phyloP scores from a whole-genome alignment of 2,113 vertebrate species.

The Calonectris borealis region DNA sequence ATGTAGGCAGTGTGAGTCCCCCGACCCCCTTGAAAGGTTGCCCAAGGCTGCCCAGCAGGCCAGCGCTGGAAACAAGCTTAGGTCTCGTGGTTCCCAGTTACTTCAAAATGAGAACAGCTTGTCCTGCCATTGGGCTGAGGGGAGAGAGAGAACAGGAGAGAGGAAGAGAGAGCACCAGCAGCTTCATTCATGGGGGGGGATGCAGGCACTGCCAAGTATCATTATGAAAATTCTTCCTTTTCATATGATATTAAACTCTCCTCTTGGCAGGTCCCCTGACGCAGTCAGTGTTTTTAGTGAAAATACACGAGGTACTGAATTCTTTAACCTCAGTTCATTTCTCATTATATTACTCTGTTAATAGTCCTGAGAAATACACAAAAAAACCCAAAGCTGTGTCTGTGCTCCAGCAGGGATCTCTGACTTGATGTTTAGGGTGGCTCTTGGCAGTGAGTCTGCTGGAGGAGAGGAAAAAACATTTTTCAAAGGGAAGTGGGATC shows the following conservation, averaged over 20 bases:
- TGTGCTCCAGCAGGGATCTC: background rate
- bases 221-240: constrained; percentile 66
- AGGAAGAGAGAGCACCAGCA: constrained; percentile 6
- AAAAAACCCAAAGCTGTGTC: background rate
- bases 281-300: constrained; percentile 50
- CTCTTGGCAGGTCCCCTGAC: constrained; percentile 25
- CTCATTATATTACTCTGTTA: constrained; percentile 44
- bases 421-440: background rate
- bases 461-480: background rate
- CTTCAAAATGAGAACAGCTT: background rate
- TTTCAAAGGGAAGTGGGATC: background rate
- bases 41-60: background rate
- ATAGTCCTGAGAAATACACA: constrained; percentile 47
- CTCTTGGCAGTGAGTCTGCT: background rate
- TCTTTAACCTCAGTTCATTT: constrained; percentile 59
- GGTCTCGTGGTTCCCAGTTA: background rate
- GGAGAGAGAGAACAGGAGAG: background rate
- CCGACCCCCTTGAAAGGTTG: background rate
- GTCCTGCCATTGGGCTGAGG: background rate
- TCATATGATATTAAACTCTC: constrained; percentile 47
- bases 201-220: constrained; percentile 45
- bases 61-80: background rate
- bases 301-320: constrained; percentile 46
- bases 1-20: background rate
- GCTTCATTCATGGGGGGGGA: constrained; percentile 18